Conservation (phyloP, 2,888 invertebrate genomes). For the Oligia fasciuncula region DNA sequence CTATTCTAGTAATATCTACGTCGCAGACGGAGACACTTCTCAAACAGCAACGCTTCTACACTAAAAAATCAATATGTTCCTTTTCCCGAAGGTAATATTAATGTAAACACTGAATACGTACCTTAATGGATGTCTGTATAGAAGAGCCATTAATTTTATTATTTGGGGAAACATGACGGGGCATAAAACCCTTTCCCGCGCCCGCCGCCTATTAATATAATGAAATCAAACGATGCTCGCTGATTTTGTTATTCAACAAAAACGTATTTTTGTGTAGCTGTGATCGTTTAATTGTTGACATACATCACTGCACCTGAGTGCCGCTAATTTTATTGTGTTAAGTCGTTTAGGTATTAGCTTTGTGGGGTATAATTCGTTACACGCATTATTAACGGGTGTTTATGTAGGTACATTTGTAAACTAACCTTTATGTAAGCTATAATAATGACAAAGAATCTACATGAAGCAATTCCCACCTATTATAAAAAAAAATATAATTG, state of each 20-base stretch:
- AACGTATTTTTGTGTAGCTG: conserved; percentile 51
- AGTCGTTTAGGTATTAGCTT: conserved; percentile 29
- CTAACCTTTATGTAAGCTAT: too few species aligned
- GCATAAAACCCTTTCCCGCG: conserved; percentile 76
- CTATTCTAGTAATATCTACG: not conserved
- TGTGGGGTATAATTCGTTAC: not conserved
- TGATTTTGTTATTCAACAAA: conserved; percentile 68
- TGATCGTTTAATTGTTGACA: conserved; percentile 52
- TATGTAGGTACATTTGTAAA: too few species aligned
- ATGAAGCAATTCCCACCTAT: too few species aligned
- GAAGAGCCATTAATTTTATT: conserved; percentile 82
- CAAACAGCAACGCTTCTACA: conserved; percentile 18
- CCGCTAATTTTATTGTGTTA: conserved; percentile 23
- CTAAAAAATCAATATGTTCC: conserved; percentile 51
- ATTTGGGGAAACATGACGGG: conserved; percentile 79
- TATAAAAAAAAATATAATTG: too few species aligned
- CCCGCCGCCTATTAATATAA: conserved; percentile 74
- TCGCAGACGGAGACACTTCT: conserved; percentile 19
- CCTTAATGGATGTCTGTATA: conserved; percentile 79
- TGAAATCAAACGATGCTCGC: conserved; percentile 79
- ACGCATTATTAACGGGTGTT: not conserved
- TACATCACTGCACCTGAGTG: conserved; percentile 38
- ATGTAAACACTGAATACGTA: conserved; percentile 69
- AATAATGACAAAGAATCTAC: too few species aligned
- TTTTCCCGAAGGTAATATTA: conserved; percentile 62